A percentile compares a stretch with the other conserved stretches of the same genome.
Evolutionary conservation across 2,888 invertebrate species (phyloP).

Genomic region (Noctuana brunneofusca): DNA sequence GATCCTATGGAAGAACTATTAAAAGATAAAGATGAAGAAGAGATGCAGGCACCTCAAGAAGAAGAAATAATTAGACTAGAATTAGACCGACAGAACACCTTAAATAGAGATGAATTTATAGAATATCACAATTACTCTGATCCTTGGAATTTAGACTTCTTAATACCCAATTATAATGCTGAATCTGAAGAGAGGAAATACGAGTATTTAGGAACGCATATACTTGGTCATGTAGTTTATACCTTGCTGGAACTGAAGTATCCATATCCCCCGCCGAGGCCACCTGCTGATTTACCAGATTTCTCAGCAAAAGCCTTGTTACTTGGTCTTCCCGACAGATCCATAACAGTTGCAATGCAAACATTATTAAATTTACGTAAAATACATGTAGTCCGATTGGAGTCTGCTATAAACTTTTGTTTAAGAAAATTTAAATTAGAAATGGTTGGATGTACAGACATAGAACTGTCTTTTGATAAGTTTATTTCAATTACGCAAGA

Average conservation of each 20-base stretch:
- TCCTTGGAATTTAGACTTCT: constrained; percentile 79
- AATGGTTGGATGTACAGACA: constrained; percentile 73
- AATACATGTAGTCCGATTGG: constrained; percentile 71
- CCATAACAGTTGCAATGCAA: constrained; percentile 67
- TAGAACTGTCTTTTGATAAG: constrained; percentile 72
- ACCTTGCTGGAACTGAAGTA: constrained; percentile 77
- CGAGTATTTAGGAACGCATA: constrained; percentile 67
- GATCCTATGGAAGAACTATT: constrained; percentile 67
- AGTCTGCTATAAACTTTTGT: constrained; percentile 83
- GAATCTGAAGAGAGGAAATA: constrained; percentile 70
- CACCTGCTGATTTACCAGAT: constrained; percentile 62
- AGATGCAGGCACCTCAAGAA: constrained; percentile 53
- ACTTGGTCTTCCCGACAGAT: constrained; percentile 69
- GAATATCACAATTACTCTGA: constrained; percentile 79
- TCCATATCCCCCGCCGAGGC: constrained; percentile 61
- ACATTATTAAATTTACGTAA: constrained; percentile 62
- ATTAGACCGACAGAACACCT: constrained; percentile 74
- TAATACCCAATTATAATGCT: constrained; percentile 67
- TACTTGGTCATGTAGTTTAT: constrained; percentile 80
- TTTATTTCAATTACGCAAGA: constrained; percentile 55
- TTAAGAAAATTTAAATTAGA: constrained; percentile 79
- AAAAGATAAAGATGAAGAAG: constrained; percentile 55
- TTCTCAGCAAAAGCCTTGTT: constrained; percentile 68
- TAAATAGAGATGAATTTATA: constrained; percentile 81
- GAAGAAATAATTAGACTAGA: constrained; percentile 76